phyloP scores from a whole-genome alignment of 2,113 vertebrate genomes.

The Strigops habroptila region DNA sequence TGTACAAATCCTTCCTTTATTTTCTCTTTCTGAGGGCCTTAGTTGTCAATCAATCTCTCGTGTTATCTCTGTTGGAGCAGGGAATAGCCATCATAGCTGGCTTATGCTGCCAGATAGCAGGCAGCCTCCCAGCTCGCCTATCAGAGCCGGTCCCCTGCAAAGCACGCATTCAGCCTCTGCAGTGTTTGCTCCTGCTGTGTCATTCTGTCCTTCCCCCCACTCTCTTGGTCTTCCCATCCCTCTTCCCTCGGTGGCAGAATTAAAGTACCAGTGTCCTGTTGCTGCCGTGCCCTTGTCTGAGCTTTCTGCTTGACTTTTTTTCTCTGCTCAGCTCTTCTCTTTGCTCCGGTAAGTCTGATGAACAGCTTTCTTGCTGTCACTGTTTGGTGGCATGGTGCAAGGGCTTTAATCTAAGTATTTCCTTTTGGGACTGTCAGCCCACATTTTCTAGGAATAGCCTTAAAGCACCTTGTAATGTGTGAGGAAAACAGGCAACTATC shows the following conservation, averaged over 20 bases:
- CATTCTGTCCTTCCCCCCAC: constrained; percentile 32
- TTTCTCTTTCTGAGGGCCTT: background rate
- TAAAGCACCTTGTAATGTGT: background rate
- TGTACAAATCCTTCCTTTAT: background rate
- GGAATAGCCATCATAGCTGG: constrained; percentile 13
- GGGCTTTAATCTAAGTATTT: constrained; percentile 9
- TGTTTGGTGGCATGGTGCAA: background rate
- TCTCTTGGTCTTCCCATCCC: background rate
- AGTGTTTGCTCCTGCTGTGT: constrained; percentile 49
- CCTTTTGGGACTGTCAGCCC: background rate
- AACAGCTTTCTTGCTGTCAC: background rate
- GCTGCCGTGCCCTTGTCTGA: constrained; percentile 43
- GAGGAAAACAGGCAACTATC: background rate
- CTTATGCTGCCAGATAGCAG: background rate
- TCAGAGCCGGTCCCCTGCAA: background rate
- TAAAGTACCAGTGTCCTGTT: constrained; percentile 27
- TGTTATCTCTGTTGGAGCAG: background rate
- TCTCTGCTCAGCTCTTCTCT: constrained; percentile 45
- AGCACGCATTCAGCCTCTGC: background rate
- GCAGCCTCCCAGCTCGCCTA: constrained; percentile 2
- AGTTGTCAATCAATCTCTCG: background rate
- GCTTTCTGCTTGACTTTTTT: constrained; percentile 30
- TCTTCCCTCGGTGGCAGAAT: constrained; percentile 22
- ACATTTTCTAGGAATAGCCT: constrained; percentile 4
- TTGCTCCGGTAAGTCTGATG: constrained; percentile 71